A percentile compares a stretch with the other conserved stretches of the same genome.
Evolutionary conservation across 2,888 invertebrate genomes (phyloP).

Genomic region (Agonopterix arenella): DNA sequence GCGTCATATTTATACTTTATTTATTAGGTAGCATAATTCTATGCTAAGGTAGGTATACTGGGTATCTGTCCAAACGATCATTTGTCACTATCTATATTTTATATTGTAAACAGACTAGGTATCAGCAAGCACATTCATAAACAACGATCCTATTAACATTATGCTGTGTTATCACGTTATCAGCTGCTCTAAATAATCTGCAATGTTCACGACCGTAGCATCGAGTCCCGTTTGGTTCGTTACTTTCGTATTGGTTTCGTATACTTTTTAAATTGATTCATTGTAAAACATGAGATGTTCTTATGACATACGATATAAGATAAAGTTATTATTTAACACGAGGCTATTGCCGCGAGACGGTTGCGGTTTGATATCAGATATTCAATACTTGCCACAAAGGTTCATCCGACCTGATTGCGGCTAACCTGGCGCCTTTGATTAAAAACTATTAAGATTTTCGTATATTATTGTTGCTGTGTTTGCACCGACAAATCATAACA

Average conservation of each 20-base stretch:
- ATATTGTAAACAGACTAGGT: conserved; percentile 45
- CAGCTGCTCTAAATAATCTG: conserved; percentile 18
- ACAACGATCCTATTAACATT: conserved; percentile 32
- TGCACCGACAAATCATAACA: too few relatives aligned
- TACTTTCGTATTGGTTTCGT: too few relatives aligned
- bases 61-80: too few relatives aligned
- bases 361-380: conserved; percentile 44
- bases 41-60: too few relatives aligned
- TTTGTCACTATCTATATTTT: conserved; percentile 12
- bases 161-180: conserved; percentile 19
- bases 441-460: too few relatives aligned
- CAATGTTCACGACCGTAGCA: conserved; percentile 30
- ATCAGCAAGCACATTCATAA: conserved; percentile 43
- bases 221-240: conserved; percentile 2
- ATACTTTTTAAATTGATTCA: too few relatives aligned
- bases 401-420: conserved; percentile 51
- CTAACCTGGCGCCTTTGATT: conserved; percentile 27
- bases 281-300: too few relatives aligned
- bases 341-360: conserved; percentile 12
- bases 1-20: too few relatives aligned
- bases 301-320: conserved; percentile 16
- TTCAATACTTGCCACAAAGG: conserved; percentile 45
- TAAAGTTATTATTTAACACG: conserved; percentile 19
- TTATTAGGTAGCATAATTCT: too few relatives aligned
- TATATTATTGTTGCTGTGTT: neutral